Conservation (phyloP, 2,888 invertebrate species). For the Mactromeris polynyma region DNA sequence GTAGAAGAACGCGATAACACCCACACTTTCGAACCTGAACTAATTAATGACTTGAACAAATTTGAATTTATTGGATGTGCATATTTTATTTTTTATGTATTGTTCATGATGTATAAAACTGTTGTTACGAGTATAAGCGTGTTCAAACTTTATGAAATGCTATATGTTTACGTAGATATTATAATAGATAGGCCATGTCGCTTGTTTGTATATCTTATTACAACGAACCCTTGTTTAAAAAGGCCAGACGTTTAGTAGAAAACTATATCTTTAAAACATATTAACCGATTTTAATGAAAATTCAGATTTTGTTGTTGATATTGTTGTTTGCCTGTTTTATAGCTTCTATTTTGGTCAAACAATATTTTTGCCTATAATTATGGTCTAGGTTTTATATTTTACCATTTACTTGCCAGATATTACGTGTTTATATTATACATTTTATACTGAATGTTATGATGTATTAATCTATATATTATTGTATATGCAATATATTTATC, state of each 20-base stretch:
- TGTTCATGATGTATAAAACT: background rate
- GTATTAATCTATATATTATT: background rate
- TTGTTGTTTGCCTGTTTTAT: background rate
- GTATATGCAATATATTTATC: conserved; percentile 22
- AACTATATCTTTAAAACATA: background rate
- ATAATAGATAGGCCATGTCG: background rate
- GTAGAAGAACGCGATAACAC: too few relatives aligned
- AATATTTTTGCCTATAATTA: background rate
- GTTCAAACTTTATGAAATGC: background rate
- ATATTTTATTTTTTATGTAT: background rate
- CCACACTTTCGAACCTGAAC: too few relatives aligned
- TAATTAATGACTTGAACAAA: too few relatives aligned
- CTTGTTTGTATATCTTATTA: background rate
- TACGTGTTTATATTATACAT: background rate
- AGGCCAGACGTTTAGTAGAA: background rate
- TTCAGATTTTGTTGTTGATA: background rate
- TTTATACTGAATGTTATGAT: background rate
- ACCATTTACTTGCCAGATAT: conserved; percentile 10
- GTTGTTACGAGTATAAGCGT: background rate
- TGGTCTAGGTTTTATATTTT: background rate
- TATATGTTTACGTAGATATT: background rate
- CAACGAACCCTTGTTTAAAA: background rate
- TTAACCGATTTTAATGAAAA: background rate
- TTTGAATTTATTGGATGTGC: background rate
- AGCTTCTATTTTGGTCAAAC: background rate